Percentiles rank a stretch among this genome's conserved stretches.
These are phyloP conservation scores for Drosophila prostipennis DNA, from an alignment of 2,888 invertebrate species.

Conservation along the genomic window DNA sequence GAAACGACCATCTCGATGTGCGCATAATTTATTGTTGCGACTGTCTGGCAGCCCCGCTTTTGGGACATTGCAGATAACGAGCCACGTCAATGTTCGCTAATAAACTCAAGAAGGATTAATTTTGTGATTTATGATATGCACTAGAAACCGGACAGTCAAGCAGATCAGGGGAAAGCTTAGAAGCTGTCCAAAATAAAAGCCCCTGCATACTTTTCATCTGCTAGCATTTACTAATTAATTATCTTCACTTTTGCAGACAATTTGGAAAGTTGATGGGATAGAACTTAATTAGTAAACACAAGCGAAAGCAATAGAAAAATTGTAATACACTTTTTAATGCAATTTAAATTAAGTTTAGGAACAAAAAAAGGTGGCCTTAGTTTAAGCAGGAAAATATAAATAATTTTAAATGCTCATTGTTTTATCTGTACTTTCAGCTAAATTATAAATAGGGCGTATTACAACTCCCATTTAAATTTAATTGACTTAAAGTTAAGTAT, in stretches of 20 bases:
- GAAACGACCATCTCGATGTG: constrained; percentile 40
- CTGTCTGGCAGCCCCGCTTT: constrained; percentile 41
- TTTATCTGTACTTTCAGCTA: no score
- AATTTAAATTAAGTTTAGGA: no score
- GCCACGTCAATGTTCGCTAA: constrained; percentile 80
- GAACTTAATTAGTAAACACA: no score
- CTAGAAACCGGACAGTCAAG: constrained; percentile 26
- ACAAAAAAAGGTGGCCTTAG: no score
- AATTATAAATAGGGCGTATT: no score
- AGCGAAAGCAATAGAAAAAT: no score
- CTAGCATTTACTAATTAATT: constrained; percentile 57
- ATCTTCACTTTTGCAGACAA: not conserved
- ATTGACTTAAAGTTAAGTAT: not conserved
- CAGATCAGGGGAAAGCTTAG: constrained; percentile 13
- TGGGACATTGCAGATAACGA: constrained; percentile 64
- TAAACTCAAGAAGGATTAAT: constrained; percentile 83
- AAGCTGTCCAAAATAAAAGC: constrained; percentile 42
- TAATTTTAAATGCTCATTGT: no score
- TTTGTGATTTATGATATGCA: constrained; percentile 81
- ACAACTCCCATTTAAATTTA: no score
- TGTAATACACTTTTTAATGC: no score
- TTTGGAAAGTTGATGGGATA: no score
- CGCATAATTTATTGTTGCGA: constrained; percentile 72
- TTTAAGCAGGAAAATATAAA: no score
- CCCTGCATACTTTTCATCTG: constrained; percentile 53